Evolutionary conservation across 1,140 invertebrate species (phyloP).

Genomic region (Protaetia brevitarsis): DNA sequence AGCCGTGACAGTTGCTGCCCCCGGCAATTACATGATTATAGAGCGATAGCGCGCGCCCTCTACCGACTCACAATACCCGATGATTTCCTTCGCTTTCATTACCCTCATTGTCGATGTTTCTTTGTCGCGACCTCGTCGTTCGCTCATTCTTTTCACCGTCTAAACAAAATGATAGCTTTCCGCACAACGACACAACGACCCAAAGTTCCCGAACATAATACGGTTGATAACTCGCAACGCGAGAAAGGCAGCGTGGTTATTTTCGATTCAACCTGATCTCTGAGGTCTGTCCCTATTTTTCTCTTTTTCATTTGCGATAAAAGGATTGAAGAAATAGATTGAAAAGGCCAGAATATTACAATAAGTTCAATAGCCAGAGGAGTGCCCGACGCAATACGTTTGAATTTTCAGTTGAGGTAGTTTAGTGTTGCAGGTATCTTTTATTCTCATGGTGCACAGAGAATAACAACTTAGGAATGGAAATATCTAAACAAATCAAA

Average conservation of each 20-base stretch:
- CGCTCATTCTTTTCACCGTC: conserved; percentile 28
- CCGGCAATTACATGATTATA: conserved; percentile 43
- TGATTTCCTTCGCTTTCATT: conserved; percentile 46
- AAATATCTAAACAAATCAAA: too few species aligned
- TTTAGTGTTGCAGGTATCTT: too few species aligned
- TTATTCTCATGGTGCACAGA: too few species aligned
- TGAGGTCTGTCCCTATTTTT: conserved; percentile 20
- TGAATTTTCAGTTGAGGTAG: too few species aligned
- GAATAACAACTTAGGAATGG: too few species aligned
- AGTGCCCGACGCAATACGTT: too few species aligned
- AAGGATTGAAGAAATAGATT: too few species aligned
- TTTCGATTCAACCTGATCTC: conserved; percentile 28
- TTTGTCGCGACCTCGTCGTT: conserved; percentile 34
- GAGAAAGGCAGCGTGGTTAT: conserved; percentile 21
- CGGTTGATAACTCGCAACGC: conserved; percentile 3
- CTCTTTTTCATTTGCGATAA: not conserved
- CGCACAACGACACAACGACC: conserved; percentile 7
- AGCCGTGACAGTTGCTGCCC: conserved; percentile 30
- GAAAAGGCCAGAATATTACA: too few species aligned
- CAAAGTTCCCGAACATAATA: conserved; percentile 33
- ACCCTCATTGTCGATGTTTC: conserved; percentile 41
- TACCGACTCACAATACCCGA: conserved; percentile 38
- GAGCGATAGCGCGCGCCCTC: conserved; percentile 26
- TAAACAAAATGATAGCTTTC: conserved; percentile 35
- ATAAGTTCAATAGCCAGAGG: too few species aligned